Conservation (phyloP, 2,888 invertebrate genomes). For the Vannuccia rotundouncinata region DNA sequence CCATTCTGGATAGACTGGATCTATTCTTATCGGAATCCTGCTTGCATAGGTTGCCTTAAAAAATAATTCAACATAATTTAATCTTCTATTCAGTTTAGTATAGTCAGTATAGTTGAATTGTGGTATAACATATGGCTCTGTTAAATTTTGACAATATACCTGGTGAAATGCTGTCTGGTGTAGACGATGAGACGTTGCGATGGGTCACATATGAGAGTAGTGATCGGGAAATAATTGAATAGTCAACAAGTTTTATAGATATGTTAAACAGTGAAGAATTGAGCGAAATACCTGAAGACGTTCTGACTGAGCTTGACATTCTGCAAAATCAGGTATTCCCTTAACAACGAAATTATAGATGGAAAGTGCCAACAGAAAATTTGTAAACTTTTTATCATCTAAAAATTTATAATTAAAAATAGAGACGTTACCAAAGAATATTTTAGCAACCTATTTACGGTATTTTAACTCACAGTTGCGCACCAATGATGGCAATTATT, state of each 20-base stretch:
- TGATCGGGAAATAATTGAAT: neutral
- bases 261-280: neutral
- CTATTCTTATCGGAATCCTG: too few species aligned
- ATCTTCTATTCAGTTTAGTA: too few species aligned
- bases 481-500: neutral
- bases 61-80: too few species aligned
- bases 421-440: neutral
- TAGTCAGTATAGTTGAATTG: neutral
- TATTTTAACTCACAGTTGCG: neutral
- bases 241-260: neutral
- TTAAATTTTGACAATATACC: neutral
- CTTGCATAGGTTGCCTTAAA: too few species aligned
- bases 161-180: neutral
- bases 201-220: neutral
- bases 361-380: neutral
- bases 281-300: neutral
- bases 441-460: neutral
- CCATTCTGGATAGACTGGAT: too few species aligned
- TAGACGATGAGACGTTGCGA: neutral
- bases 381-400: neutral
- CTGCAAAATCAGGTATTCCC: neutral
- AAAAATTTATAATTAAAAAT: neutral
- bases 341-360: neutral
- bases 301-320: neutral
- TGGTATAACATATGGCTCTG: neutral